Conservation (phyloP, 2,888 invertebrate genomes). For the Hemaris fuciformis region DNA sequence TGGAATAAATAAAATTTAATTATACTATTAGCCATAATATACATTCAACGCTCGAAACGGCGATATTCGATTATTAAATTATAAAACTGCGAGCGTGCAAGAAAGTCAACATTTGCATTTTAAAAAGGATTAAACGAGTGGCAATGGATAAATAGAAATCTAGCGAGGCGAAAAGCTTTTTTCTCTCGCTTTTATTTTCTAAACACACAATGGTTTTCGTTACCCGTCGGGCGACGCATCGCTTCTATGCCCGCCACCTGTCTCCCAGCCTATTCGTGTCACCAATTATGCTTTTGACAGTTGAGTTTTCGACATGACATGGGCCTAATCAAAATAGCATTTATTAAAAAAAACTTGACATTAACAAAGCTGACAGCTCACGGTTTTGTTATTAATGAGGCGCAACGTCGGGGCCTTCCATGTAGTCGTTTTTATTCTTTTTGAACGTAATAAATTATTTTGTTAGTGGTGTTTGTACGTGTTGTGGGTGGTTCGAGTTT, state of each 20-base stretch:
- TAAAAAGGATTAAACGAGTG: slow-evolving; percentile 3
- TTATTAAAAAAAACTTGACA: slow-evolving; percentile 77
- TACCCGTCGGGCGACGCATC: slow-evolving; percentile 39
- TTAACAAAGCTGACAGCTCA: slow-evolving; percentile 78
- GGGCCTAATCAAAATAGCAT: slow-evolving; percentile 83
- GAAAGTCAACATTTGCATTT: neutral
- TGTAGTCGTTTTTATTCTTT: slow-evolving; percentile 55
- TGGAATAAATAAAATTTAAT: slow-evolving; percentile 29
- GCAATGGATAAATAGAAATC: neutral
- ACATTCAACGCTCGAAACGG: neutral
- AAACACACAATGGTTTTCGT: slow-evolving; percentile 18
- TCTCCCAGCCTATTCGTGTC: slow-evolving; percentile 62
- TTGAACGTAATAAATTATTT: slow-evolving; percentile 71
- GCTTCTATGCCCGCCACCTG: slow-evolving; percentile 52
- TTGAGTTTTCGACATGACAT: slow-evolving; percentile 81
- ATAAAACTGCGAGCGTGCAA: neutral
- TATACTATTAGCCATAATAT: slow-evolving; percentile 22
- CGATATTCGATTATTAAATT: slow-evolving; percentile 3
- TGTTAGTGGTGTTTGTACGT: slow-evolving; percentile 54
- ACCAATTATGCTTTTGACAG: slow-evolving; percentile 83
- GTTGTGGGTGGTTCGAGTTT: slow-evolving; percentile 53
- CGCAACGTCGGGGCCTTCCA: slow-evolving; percentile 49
- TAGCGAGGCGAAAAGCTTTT: neutral
- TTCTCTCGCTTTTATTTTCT: neutral
- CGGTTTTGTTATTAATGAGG: slow-evolving; percentile 78